Conservation (phyloP, 2,797 vertebrate species). For the Apodemus agrarius region DNA sequence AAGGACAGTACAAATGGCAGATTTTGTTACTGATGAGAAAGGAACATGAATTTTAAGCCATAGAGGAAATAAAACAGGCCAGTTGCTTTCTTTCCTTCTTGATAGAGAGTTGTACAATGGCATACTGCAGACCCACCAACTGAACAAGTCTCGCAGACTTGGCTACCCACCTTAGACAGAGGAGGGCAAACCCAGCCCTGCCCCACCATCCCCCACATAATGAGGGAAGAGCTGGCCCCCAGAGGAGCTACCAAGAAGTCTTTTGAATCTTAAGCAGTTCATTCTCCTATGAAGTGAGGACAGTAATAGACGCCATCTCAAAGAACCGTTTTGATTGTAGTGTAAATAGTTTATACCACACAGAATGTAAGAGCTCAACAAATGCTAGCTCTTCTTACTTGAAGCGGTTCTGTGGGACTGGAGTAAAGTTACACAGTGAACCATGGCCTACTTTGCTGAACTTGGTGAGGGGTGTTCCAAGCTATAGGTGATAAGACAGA, state of each 20-base stretch:
- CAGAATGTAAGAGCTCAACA: background rate
- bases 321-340: background rate
- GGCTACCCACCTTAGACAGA: background rate
- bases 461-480: background rate
- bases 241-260: background rate
- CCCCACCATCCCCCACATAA: accelerated
- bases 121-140: too few species aligned
- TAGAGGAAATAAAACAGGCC: background rate
- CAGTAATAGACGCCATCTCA: background rate
- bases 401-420: background rate
- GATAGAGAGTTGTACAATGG: background rate
- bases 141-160: background rate
- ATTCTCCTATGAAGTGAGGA: background rate
- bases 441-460: background rate
- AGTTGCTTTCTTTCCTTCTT: background rate
- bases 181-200: background rate
- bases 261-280: background rate
- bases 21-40: background rate
- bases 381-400: background rate
- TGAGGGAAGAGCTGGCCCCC: background rate
- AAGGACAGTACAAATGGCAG: background rate
- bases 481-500: background rate
- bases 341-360: background rate
- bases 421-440: too few species aligned
- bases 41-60: background rate